Percentiles rank a stretch among this genome's conserved stretches.
These are phyloP conservation scores for Epizoanthus stellaris DNA, from an alignment of 92 coral and sea anemone species.

Conservation along the genomic window DNA sequence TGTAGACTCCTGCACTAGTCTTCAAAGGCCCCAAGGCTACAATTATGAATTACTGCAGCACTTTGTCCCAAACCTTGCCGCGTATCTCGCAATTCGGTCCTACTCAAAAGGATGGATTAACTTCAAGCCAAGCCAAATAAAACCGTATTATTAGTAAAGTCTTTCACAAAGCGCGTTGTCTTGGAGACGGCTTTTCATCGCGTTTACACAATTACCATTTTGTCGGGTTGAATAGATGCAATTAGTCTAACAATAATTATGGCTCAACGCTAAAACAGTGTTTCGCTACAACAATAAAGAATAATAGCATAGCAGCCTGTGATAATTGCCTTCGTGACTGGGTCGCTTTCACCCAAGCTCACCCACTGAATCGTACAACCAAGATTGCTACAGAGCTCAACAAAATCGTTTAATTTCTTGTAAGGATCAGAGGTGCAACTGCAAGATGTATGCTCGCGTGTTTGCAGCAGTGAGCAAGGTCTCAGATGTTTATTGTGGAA, in stretches of 20 bases:
- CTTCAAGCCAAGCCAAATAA: neutral
- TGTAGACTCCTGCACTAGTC: neutral
- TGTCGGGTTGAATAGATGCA: conserved; percentile 18
- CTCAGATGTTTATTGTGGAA: too few species aligned
- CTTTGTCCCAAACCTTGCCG: neutral
- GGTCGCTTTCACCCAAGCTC: too few species aligned
- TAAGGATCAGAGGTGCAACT: too few species aligned
- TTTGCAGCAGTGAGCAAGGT: too few species aligned
- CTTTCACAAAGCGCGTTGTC: conserved; percentile 7
- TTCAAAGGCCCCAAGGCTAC: neutral
- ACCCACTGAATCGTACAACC: too few species aligned
- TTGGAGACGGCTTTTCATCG: conserved; percentile 18
- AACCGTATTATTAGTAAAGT: neutral
- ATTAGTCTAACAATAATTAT: neutral
- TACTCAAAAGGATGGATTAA: conserved; percentile 9
- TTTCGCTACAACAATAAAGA: too few species aligned
- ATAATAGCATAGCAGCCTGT: too few species aligned
- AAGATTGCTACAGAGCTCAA: too few species aligned
- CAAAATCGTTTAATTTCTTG: too few species aligned
- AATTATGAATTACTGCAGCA: neutral
- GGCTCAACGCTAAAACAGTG: too few species aligned
- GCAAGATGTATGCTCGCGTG: too few species aligned
- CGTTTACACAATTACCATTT: conserved; percentile 18
- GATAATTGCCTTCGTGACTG: too few species aligned
- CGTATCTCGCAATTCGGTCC: neutral